Conservation (phyloP, 2,888 invertebrate genomes). For the Aleiodes leptofemur region DNA sequence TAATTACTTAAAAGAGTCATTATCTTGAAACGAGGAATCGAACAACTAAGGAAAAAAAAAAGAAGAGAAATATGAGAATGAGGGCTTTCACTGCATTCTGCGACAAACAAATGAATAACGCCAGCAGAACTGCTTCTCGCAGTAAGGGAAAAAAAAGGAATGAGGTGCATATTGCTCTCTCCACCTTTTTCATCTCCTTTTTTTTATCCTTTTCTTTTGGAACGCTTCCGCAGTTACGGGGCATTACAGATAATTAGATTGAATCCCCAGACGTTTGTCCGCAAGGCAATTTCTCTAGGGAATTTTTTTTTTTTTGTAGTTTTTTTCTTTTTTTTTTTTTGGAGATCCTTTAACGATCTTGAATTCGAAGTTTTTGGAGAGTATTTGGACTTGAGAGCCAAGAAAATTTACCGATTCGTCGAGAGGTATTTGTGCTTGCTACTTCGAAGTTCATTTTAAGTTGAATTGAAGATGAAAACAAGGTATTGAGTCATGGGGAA, state of each 20-base stretch:
- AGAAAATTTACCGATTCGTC: background rate
- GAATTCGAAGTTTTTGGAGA: background rate
- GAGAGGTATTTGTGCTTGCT: background rate
- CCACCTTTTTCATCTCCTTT: background rate
- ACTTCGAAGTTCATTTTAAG: too few relatives aligned
- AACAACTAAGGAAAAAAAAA: conserved; percentile 43
- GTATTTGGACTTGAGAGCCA: background rate
- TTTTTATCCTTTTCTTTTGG: conserved; percentile 4
- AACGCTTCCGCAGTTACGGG: conserved; percentile 65
- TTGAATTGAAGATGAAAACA: too few relatives aligned
- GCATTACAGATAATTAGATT: conserved; percentile 71
- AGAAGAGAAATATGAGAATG: conserved; percentile 37
- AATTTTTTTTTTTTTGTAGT: background rate
- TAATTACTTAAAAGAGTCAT: too few relatives aligned
- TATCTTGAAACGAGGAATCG: conserved; percentile 30
- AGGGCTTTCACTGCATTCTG: conserved; percentile 57
- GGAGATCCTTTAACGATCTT: background rate
- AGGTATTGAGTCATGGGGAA: too few relatives aligned
- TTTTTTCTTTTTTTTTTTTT: too few relatives aligned
- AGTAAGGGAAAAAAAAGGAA: conserved; percentile 51
- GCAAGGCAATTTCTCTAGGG: conserved; percentile 15
- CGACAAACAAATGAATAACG: conserved; percentile 69
- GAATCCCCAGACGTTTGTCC: conserved; percentile 58
- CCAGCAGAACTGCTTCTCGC: conserved; percentile 31
- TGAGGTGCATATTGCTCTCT: conserved; percentile 50